These are phyloP conservation scores for Aphis craccivora DNA, from an alignment of 1,140 invertebrate genomes.

Conservation along the genomic window DNA sequence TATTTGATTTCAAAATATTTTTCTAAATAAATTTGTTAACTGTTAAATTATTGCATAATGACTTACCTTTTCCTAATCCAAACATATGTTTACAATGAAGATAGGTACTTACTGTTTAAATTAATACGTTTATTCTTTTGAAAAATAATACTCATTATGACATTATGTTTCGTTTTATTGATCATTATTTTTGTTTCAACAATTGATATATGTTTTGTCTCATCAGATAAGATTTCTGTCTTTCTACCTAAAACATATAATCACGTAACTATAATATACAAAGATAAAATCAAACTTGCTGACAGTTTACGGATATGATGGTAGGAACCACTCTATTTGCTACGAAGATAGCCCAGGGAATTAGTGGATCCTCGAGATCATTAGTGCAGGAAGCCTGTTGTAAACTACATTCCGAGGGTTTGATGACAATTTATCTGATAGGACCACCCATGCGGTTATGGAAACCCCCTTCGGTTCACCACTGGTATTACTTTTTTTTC, in stretches of 20 bases:
- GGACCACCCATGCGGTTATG: constrained; percentile 48
- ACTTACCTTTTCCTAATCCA: neutral
- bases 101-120: neutral
- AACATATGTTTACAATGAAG: neutral
- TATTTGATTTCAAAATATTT: neutral
- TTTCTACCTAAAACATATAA: neutral
- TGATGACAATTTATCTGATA: constrained; percentile 58
- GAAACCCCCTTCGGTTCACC: constrained; percentile 36
- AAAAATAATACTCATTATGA: neutral
- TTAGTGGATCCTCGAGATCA: constrained; percentile 52
- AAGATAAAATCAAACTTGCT: constrained; percentile 53
- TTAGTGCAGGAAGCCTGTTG: constrained; percentile 45
- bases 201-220: neutral
- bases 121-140: neutral
- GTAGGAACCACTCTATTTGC: constrained; percentile 47
- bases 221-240: constrained; percentile 38
- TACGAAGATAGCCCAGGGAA: constrained; percentile 5
- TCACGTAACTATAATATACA: constrained; percentile 6
- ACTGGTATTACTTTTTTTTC: constrained; percentile 14
- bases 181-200: constrained; percentile 10
- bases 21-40: neutral
- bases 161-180: neutral
- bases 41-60: neutral
- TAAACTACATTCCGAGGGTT: constrained; percentile 48
- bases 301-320: constrained; percentile 43